Evolutionary conservation across 2,888 invertebrate species (phyloP), one percentile per base, ranked within the genome.

Genomic region (Acleris holmiana): DNA sequence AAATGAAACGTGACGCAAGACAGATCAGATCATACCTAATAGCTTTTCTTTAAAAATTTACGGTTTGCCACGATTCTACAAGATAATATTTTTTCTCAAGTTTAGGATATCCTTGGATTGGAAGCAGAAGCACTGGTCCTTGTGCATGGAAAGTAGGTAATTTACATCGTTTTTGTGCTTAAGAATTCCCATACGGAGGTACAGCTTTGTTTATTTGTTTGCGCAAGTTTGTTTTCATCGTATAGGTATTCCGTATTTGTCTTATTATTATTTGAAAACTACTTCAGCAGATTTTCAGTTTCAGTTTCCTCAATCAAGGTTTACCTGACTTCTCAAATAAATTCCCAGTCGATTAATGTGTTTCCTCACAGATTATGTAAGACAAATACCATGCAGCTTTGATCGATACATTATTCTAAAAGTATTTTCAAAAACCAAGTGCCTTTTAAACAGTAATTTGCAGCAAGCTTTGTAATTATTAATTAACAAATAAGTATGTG

Each of bases 401-500:
- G 29, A 6, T 25, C 25, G 25, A 35, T 13, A 35, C 29, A 35
- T 10, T 35, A 35, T 10, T 13, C 10, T 35, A 13, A 13, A 35
- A 35, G 4, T 35, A 13, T 35, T 35, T 35, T 35, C 4, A 13
- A 13, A 35, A 13, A 35, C 35, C 3, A 13, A 35, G 13, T 13
- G 35, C 13, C 35, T 35, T 13, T 10, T 13, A 13, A 35, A 35
- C 13, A 35, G 35, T 40, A 7, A 54, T 54, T 47, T 18, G 10
- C 40, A 35, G 41, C 21, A 19, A 54, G 54, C n/a, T 17, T 19
- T 17, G 54, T 35, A 55, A 62, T 10, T 25, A 56, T 47, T 35
- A 55, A 62, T 10, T 25, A 56, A 41, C 50, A 46, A 35, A 56
- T n/a, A n/a, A n/a, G n/a, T n/a, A 57, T 46, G 17, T 35, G 25